These are phyloP conservation scores for Hyppa rectilinea DNA, from an alignment of 2,888 invertebrate species.

Conservation along the genomic window DNA sequence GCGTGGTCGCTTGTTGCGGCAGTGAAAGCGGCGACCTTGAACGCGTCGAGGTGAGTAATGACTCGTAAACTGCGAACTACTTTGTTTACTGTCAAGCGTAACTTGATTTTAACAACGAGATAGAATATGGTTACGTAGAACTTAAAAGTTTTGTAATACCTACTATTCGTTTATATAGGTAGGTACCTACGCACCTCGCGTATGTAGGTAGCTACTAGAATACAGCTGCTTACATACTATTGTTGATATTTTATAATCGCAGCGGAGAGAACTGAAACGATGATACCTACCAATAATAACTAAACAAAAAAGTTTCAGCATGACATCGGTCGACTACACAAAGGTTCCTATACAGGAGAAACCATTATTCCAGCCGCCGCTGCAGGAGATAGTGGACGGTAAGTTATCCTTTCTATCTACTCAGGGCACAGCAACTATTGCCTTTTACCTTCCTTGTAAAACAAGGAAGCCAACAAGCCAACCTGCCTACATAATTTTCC, in stretches of 20 bases:
- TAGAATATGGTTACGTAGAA: neutral
- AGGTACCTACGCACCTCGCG: too few relatives aligned
- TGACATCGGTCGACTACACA: conserved; percentile 82
- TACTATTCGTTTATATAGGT: too few relatives aligned
- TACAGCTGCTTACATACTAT: conserved; percentile 2
- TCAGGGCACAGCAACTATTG: neutral
- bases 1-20: conserved; percentile 47
- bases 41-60: conserved; percentile 65
- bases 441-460: neutral
- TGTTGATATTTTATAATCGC: too few relatives aligned
- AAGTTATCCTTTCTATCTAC: conserved; percentile 58
- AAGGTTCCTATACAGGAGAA: conserved; percentile 89
- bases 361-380: conserved; percentile 90
- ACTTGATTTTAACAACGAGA: neutral
- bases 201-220: too few relatives aligned
- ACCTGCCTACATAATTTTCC: neutral
- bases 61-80: conserved; percentile 12
- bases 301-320: conserved; percentile 71
- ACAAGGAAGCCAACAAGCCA: too few relatives aligned
- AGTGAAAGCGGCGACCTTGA: conserved; percentile 73
- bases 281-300: neutral
- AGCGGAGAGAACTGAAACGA: neutral
- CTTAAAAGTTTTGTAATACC: neutral
- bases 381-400: conserved; percentile 93
- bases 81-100: conserved; percentile 19